These are phyloP conservation scores for Alca torda DNA, from an alignment of 2,797 vertebrate species.

Conservation along the genomic window DNA sequence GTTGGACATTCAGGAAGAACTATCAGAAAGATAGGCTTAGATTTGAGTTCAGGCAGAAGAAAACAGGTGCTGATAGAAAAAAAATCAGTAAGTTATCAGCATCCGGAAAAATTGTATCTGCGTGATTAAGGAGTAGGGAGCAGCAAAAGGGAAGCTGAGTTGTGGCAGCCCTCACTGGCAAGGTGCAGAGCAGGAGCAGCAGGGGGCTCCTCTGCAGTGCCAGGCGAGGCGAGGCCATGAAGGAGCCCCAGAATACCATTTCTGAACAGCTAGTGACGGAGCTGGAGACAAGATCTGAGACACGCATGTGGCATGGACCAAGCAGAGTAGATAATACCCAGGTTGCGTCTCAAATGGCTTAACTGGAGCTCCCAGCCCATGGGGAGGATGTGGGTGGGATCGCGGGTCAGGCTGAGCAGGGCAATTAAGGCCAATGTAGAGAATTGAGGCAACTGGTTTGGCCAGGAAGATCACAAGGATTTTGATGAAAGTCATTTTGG, in stretches of 20 bases:
- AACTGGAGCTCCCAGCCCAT: not conserved
- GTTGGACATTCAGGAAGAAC: not conserved
- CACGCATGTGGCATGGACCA: fast-evolving
- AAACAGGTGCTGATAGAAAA: no score
- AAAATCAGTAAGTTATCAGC: not conserved
- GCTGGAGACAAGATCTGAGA: not conserved
- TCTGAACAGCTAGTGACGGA: not conserved
- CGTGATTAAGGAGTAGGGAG: not conserved
- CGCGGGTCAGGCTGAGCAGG: no score
- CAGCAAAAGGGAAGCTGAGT: not conserved
- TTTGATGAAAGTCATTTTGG: not conserved
- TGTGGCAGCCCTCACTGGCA: no score
- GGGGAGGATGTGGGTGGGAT: not conserved
- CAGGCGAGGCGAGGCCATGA: not conserved
- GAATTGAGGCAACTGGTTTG: not conserved
- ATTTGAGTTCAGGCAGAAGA: not conserved
- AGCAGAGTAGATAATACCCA: no score
- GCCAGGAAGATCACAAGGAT: not conserved
- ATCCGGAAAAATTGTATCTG: no score
- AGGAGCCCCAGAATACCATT: not conserved
- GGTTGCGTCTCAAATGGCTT: no score
- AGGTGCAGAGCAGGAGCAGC: not conserved
- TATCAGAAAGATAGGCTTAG: not conserved
- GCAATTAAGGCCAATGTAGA: not conserved
- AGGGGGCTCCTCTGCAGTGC: not conserved